Conservation (phyloP, 2,888 invertebrate genomes). For the Coenonympha glycerion region DNA sequence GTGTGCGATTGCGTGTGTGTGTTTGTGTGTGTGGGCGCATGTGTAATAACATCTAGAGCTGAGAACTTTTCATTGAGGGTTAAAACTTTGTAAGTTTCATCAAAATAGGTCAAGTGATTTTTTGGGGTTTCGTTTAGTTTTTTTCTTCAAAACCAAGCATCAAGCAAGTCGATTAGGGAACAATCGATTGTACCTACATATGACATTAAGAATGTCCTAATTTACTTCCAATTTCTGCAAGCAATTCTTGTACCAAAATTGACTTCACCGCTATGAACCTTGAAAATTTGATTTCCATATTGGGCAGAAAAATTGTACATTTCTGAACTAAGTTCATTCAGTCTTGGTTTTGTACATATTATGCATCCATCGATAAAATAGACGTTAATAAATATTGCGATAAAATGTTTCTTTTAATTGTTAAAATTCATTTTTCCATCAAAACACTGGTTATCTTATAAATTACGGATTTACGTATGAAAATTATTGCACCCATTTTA, state of each 20-base stretch:
- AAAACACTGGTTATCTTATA: too few species aligned
- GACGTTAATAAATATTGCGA: too few species aligned
- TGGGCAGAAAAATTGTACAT: not conserved
- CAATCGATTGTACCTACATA: slow-evolving; percentile 26
- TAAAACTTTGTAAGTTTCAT: slow-evolving; percentile 16
- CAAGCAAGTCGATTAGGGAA: slow-evolving; percentile 12
- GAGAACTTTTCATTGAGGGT: slow-evolving; percentile 10
- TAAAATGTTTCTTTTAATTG: too few species aligned
- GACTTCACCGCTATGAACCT: not conserved
- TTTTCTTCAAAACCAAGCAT: slow-evolving; percentile 4
- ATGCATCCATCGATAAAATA: too few species aligned
- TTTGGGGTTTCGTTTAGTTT: slow-evolving; percentile 3
- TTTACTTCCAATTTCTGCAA: not conserved
- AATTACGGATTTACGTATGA: too few species aligned
- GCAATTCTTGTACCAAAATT: not conserved
- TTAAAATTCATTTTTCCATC: too few species aligned
- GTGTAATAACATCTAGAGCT: slow-evolving; percentile 9
- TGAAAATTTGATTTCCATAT: not conserved
- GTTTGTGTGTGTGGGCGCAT: slow-evolving; percentile 1
- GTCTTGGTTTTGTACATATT: not conserved
- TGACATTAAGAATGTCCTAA: slow-evolving; percentile 35
- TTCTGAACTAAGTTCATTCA: not conserved
- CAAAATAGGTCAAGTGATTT: slow-evolving; percentile 21
- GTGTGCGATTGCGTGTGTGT: slow-evolving; percentile 12
- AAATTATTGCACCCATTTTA: too few species aligned